A percentile compares a stretch with the other conserved stretches of the same genome.
phyloP scores from a whole-genome alignment of 1,140 invertebrate genomes.

The Bombus picipes region DNA sequence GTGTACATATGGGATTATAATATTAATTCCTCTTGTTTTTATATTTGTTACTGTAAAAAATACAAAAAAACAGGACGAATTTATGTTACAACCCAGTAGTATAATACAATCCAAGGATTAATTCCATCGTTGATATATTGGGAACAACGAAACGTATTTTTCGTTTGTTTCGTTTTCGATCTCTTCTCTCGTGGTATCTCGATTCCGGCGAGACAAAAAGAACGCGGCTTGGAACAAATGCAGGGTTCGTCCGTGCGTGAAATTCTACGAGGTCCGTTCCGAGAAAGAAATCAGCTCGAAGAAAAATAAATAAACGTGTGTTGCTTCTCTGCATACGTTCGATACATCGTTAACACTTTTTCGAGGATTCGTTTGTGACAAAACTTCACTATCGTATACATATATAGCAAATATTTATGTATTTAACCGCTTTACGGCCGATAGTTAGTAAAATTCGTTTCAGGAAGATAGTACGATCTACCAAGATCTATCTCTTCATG shows the following conservation, averaged over 20 bases:
- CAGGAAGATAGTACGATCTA: no score
- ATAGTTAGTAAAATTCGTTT: not conserved
- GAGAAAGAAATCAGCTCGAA: not conserved
- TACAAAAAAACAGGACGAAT: no score
- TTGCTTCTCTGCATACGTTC: not conserved
- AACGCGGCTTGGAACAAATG: not conserved
- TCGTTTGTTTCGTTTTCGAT: not conserved
- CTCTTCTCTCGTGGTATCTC: not conserved
- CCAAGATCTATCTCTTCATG: not conserved
- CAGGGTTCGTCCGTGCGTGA: not conserved
- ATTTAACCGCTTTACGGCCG: not conserved
- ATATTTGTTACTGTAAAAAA: no score
- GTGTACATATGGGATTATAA: no score
- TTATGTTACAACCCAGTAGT: no score
- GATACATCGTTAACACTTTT: not conserved
- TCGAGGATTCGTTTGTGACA: not conserved
- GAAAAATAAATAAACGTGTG: not conserved
- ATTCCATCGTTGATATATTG: no score
- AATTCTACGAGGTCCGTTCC: constrained; percentile 20
- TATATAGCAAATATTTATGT: not conserved
- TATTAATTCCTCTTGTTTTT: no score
- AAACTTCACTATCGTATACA: not conserved
- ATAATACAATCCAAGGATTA: no score
- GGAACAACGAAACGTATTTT: not conserved
- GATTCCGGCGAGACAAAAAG: not conserved